Evolutionary conservation across 37 sponge, comb jelly and placozoan genomes (phyloP).

Genomic region (Theonella swinhoei): DNA sequence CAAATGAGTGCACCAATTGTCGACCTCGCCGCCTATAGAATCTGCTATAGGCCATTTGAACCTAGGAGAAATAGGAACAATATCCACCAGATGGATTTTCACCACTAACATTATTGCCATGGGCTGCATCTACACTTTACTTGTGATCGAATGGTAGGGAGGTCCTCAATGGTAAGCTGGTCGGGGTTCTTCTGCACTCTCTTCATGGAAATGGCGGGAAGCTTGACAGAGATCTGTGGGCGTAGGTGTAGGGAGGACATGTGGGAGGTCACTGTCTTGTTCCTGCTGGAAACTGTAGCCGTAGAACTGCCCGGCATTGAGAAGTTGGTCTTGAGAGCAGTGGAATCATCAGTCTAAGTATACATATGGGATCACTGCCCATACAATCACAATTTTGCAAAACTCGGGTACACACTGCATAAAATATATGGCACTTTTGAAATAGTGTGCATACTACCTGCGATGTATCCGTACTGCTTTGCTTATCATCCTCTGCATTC

Average conservation of each 20-base stretch:
- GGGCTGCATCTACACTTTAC: not conserved
- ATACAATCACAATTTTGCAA: not conserved
- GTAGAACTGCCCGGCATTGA: not conserved
- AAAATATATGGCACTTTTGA: no score
- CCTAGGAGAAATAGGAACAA: not conserved
- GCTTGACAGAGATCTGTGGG: conserved; percentile 5
- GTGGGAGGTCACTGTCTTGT: not conserved
- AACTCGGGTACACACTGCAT: no score
- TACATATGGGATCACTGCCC: not conserved
- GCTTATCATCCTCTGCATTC: not conserved
- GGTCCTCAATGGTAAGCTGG: conserved; percentile 59
- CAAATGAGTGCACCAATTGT: not conserved
- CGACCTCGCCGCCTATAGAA: not conserved
- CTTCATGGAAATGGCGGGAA: conserved; percentile 12
- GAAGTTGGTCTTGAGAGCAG: not conserved
- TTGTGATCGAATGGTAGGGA: conserved; percentile 49
- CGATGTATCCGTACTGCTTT: not conserved
- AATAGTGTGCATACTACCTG: not conserved
- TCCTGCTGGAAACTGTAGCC: not conserved
- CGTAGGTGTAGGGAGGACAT: not conserved
- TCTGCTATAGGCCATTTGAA: not conserved
- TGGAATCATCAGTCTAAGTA: not conserved
- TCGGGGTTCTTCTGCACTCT: conserved; percentile 20
- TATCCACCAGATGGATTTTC: not conserved
- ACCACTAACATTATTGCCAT: not conserved